Conservation (phyloP, 2,113 vertebrate species). For the Numida meleagris region DNA sequence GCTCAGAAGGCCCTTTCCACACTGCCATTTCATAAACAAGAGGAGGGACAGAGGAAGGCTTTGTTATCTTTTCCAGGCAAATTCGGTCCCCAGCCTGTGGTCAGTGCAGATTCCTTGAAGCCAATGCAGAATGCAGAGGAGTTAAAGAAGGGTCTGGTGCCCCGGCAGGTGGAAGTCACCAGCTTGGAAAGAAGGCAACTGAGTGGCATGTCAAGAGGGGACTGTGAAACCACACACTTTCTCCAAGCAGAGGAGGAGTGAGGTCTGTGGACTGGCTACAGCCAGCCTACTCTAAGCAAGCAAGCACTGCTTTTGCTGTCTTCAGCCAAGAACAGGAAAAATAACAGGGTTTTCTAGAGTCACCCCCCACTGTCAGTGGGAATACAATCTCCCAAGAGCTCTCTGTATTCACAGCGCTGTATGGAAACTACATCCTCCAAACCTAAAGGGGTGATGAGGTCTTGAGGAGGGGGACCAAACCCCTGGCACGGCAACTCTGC, state of each 20-base stretch:
- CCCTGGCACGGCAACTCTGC: background rate
- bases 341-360: background rate
- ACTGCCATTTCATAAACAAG: background rate
- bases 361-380: too few relatives aligned
- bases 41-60: background rate
- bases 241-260: background rate
- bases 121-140: fast-evolving
- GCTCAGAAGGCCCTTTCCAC: background rate
- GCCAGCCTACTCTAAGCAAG: background rate
- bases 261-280: background rate
- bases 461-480: background rate
- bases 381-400: background rate
- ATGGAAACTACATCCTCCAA: background rate
- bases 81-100: background rate
- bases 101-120: background rate
- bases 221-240: background rate
- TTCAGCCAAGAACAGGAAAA: background rate
- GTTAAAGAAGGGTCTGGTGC: background rate
- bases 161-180: background rate
- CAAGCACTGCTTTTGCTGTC: background rate
- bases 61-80: background rate
- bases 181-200: background rate
- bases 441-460: too few relatives aligned
- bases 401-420: background rate
- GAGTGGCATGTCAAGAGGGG: background rate